Conservation (phyloP, 2,113 vertebrate species). For the Lepidothrix coronata region DNA sequence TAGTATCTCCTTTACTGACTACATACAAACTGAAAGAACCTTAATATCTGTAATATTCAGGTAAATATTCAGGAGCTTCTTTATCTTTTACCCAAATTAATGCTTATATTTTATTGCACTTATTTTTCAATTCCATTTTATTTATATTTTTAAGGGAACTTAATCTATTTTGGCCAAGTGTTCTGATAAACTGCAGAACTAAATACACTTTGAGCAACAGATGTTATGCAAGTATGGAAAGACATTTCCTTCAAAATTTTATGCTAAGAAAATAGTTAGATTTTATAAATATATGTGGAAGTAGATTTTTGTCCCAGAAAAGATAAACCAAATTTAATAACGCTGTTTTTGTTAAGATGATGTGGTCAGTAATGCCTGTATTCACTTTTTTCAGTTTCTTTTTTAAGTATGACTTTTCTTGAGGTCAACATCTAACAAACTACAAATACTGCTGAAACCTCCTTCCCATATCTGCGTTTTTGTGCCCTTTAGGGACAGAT, state of each 20-base stretch:
- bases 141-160: neutral
- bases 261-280: neutral
- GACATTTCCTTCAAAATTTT: neutral
- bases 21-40: neutral
- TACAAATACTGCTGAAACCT: neutral
- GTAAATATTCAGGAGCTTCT: neutral
- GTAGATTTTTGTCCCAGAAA: neutral
- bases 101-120: neutral
- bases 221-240: neutral
- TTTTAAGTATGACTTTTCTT: neutral
- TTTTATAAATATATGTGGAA: neutral
- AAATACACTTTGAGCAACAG: neutral
- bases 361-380: neutral
- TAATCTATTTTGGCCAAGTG: neutral
- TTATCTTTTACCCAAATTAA: neutral
- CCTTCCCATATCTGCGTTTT: neutral
- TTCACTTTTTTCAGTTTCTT: neutral
- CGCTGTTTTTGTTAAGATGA: neutral
- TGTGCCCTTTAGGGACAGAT: neutral
- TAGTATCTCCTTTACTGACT: neutral
- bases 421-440: neutral
- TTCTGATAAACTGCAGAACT: neutral
- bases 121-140: neutral
- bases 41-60: neutral
- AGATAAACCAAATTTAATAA: neutral